Evolutionary conservation across 2,797 vertebrate species (phyloP), one percentile per base, ranked within the genome.

Genomic region (Enteromius fasciolatus): DNA sequence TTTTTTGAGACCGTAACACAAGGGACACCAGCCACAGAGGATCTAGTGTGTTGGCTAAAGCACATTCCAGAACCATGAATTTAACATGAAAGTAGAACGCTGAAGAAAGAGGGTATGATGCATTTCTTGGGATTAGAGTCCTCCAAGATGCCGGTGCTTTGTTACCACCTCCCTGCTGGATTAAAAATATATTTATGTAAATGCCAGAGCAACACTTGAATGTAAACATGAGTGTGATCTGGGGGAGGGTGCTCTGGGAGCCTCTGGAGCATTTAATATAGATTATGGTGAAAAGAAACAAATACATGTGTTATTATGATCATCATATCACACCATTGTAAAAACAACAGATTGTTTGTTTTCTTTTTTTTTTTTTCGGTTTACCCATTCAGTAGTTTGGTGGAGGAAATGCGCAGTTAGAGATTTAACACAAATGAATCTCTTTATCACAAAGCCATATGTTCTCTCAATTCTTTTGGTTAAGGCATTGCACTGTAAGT

Each of bases 171-270:
- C 81, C 86, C 81, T 78, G 78, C 89, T 91, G 90, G 90, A 76
- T 86, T 70, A 86, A 74, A 75, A 78, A 87, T 87, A 84, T 86
- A 91, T 90, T 90, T 90, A 90, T 93, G 91, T 89, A 89, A 92
- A 92, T 92, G 86, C 74, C 83, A 80, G 61, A 79, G 83, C 25
- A 78, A 85, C 70, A 80, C 67, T 80, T 83, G 68, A 81, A 87
- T 89, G 87, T 89, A 86, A 90, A 90, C 88, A 91, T 33, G 80
- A 87, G 76, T 87, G 86, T 80, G 63, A 87, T 90, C 89, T 83
- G 83, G 90, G 88, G 88, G 84, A 90, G 57, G 57, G 84, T 75
- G 84, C 67, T 89, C 81, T 44, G 92, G 90, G 92, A 90, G 81
- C 74, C 77, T 84, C 84, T 59, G 81, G 81, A 78, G 82, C 83